Conservation (phyloP, 1,140 invertebrate genomes). For the Apis mellifera region DNA sequence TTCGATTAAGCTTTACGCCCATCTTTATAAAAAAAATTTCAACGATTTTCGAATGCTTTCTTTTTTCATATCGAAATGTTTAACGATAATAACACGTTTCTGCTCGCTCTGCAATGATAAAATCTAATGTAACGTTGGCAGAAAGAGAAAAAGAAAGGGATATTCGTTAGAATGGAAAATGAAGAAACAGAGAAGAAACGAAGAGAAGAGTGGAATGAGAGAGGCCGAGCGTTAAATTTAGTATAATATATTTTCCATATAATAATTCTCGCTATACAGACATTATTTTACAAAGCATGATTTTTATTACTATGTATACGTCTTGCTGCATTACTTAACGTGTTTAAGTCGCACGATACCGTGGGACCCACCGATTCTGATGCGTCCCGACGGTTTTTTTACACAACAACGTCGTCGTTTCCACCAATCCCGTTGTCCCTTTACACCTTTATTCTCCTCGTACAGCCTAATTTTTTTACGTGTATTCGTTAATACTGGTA, state of each 20-base stretch:
- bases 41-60: conserved; percentile 17
- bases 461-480: conserved; percentile 75
- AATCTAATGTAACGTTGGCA: conserved; percentile 11
- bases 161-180: background rate
- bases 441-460: conserved; percentile 22
- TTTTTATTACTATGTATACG: conserved; percentile 61
- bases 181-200: background rate
- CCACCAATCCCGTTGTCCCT: background rate
- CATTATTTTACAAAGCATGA: conserved; percentile 82
- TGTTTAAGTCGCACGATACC: conserved; percentile 47
- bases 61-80: background rate
- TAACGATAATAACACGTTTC: no score
- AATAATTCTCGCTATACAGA: conserved; percentile 82
- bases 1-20: conserved; percentile 26
- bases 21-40: conserved; percentile 3
- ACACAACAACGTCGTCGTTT: conserved; percentile 28
- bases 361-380: conserved; percentile 39
- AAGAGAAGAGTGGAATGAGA: background rate
- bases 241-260: conserved; percentile 83
- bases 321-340: conserved; percentile 72
- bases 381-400: conserved; percentile 19
- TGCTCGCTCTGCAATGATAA: background rate
- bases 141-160: background rate
- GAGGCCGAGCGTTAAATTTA: conserved; percentile 74
- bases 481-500: conserved; percentile 82